Percentiles rank a stretch among this genome's conserved stretches.
Conservation (phyloP, 1,140 invertebrate genomes). For the Melipona quadrifasciata region DNA sequence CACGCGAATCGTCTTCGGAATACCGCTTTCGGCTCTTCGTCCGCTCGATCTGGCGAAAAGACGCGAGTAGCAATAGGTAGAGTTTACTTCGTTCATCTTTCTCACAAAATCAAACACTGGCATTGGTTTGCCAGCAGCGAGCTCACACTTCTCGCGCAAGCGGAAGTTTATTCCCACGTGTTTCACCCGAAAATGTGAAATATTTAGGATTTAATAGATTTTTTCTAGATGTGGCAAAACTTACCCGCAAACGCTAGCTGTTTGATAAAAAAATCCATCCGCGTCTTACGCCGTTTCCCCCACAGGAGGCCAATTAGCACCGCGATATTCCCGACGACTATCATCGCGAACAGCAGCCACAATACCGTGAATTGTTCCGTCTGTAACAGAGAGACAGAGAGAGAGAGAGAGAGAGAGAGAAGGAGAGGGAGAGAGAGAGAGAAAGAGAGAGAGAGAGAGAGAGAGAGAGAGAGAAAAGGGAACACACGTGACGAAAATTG, state of each 20-base stretch:
- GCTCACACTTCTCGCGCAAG: background rate
- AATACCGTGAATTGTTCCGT: conserved; percentile 94
- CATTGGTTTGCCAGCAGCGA: background rate
- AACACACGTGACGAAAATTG: background rate
- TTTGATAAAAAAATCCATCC: conserved; percentile 98
- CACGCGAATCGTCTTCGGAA: background rate
- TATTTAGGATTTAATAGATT: background rate
- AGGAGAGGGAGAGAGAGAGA: no score
- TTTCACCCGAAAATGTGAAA: background rate
- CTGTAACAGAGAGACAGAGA: conserved; percentile 84
- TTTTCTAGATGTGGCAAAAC: conserved; percentile 37
- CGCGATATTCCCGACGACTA: conserved; percentile 93
- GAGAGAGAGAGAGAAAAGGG: background rate
- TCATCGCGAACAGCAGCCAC: conserved; percentile 93
- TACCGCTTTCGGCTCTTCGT: background rate
- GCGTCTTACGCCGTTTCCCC: conserved; percentile 93
- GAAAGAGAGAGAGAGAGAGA: no score
- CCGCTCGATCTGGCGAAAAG: background rate
- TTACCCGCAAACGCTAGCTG: conserved; percentile 95
- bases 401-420: no score
- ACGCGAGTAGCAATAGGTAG: no score
- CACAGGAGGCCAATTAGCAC: conserved; percentile 92
- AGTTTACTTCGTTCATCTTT: no score
- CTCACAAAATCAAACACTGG: no score
- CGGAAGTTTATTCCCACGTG: background rate